Percentiles rank a stretch among this genome's conserved stretches.
Conservation (phyloP, 2,888 invertebrate species). For the Calameuta filiformis region DNA sequence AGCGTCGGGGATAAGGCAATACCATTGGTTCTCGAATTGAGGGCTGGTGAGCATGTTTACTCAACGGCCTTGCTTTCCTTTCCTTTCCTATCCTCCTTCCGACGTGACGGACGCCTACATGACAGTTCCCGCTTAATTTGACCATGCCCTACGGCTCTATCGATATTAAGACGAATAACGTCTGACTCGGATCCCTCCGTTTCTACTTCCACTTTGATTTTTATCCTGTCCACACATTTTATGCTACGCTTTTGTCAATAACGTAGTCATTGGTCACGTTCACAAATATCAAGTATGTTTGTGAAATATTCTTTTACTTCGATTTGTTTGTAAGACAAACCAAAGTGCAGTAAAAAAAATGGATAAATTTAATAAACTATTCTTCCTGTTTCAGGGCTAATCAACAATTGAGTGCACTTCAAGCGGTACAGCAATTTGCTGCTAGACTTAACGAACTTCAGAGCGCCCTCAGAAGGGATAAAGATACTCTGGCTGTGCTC, state of each 20-base stretch:
- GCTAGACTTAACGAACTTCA: slow-evolving; percentile 81
- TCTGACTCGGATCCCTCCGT: slow-evolving; percentile 15
- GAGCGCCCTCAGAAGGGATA: slow-evolving; percentile 79
- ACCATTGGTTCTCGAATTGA: too few relatives aligned
- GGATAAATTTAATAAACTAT: background rate
- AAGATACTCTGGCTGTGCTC: slow-evolving; percentile 70
- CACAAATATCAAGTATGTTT: too few relatives aligned
- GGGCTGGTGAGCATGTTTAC: slow-evolving; percentile 35
- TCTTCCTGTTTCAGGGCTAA: slow-evolving; percentile 71
- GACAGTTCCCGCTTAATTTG: slow-evolving; percentile 17
- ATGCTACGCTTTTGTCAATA: too few relatives aligned
- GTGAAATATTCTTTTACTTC: too few relatives aligned
- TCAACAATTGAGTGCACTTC: slow-evolving; percentile 77
- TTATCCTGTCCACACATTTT: slow-evolving; percentile 4
- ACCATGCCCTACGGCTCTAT: background rate
- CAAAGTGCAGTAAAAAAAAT: too few relatives aligned
- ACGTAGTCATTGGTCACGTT: too few relatives aligned
- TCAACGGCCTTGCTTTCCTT: slow-evolving; percentile 30
- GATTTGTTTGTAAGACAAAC: too few relatives aligned
- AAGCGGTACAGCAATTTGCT: slow-evolving; percentile 81
- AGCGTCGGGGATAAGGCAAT: too few relatives aligned
- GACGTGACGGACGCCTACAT: slow-evolving; percentile 10
- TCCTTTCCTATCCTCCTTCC: slow-evolving; percentile 2
- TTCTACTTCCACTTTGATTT: slow-evolving; percentile 32
- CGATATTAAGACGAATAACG: background rate